These are phyloP conservation scores for Hoplodrina ambigua DNA, from an alignment of 2,888 invertebrate genomes.

Conservation along the genomic window DNA sequence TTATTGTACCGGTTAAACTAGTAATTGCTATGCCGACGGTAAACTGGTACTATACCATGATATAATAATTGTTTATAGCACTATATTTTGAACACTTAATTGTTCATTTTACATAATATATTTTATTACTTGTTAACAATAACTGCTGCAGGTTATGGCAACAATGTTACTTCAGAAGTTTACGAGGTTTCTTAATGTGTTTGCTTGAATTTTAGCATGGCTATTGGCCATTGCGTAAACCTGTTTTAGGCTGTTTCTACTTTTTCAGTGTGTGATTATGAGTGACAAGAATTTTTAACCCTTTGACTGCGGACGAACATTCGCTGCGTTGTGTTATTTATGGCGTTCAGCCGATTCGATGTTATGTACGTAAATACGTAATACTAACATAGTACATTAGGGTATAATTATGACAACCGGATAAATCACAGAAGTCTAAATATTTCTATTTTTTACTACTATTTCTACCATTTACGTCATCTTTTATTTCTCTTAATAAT, in stretches of 20 bases:
- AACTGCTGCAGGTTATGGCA: slow-evolving; percentile 20
- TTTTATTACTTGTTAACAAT: slow-evolving; percentile 28
- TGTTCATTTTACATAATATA: slow-evolving; percentile 13
- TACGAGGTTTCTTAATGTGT: slow-evolving; percentile 4
- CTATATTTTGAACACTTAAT: slow-evolving; percentile 26
- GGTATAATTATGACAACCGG: no score
- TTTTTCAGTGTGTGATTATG: no score
- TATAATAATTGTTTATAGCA: slow-evolving; percentile 25
- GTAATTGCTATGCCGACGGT: slow-evolving; percentile 46
- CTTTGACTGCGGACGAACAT: no score
- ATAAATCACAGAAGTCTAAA: no score
- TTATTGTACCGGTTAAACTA: slow-evolving; percentile 27
- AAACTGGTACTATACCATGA: slow-evolving; percentile 15
- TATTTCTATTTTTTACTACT: no score
- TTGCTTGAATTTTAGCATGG: slow-evolving; percentile 4
- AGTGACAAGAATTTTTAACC: no score
- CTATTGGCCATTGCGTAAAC: neutral
- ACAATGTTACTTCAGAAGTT: slow-evolving; percentile 1
- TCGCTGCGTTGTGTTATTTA: no score
- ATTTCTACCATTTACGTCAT: no score
- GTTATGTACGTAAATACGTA: no score
- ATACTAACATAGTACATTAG: no score
- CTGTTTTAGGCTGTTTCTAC: neutral
- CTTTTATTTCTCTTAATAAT: no score
- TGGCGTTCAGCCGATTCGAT: no score